These are phyloP conservation scores for Entomobrya proxima DNA, from an alignment of 2,888 invertebrate species.

Conservation along the genomic window DNA sequence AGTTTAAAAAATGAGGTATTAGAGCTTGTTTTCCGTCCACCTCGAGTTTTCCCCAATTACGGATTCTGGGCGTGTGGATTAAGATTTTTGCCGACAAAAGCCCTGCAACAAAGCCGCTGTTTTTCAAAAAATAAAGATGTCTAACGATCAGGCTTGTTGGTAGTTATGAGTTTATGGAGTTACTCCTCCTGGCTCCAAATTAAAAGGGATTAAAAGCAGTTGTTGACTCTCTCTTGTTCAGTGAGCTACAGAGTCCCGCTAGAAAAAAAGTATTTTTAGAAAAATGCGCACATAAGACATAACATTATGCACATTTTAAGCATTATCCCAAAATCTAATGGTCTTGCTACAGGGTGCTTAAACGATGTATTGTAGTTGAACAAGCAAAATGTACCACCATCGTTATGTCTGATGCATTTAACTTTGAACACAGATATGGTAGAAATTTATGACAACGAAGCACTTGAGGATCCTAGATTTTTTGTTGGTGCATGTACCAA, in stretches of 20 bases:
- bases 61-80: neutral
- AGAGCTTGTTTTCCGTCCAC: too few relatives aligned
- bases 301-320: slow-evolving; percentile 28
- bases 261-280: slow-evolving; percentile 36
- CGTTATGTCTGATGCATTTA: neutral
- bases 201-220: slow-evolving; percentile 21
- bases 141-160: slow-evolving; percentile 12
- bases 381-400: neutral
- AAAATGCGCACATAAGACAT: slow-evolving; percentile 27
- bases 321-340: slow-evolving; percentile 37
- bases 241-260: neutral
- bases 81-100: slow-evolving; percentile 31
- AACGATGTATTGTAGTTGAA: slow-evolving; percentile 19
- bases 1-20: too few relatives aligned
- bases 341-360: neutral
- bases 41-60: slow-evolving; percentile 29
- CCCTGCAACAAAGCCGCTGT: neutral
- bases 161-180: slow-evolving; percentile 34
- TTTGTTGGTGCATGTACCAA: neutral
- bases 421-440: neutral
- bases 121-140: slow-evolving; percentile 37
- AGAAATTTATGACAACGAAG: neutral
- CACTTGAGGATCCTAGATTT: slow-evolving; percentile 18
- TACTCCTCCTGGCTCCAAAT: slow-evolving; percentile 35
- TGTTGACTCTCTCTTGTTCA: neutral